A percentile compares a stretch with the other conserved stretches of the same genome.
These are phyloP conservation scores for Abrostola tripartita DNA, from an alignment of 2,888 invertebrate genomes.

Conservation along the genomic window DNA sequence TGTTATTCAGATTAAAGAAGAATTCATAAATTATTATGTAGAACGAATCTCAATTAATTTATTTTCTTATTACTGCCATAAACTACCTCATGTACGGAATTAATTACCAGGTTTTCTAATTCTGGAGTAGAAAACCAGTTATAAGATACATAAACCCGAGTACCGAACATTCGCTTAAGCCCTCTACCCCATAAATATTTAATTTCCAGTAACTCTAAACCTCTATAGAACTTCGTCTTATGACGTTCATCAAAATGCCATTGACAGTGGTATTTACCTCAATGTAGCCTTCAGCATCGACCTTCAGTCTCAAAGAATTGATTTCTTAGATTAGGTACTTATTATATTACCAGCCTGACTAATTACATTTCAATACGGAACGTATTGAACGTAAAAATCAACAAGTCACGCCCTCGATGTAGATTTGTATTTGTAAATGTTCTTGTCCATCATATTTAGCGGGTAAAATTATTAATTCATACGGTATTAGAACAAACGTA, in stretches of 20 bases:
- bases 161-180: background rate
- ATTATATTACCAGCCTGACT: slow-evolving; percentile 33
- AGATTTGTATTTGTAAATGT: background rate
- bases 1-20: no score
- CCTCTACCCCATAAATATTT: background rate
- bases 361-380: slow-evolving; percentile 34
- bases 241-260: background rate
- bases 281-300: slow-evolving; percentile 3
- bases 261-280: slow-evolving; percentile 13
- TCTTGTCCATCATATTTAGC: background rate
- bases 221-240: background rate
- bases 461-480: no score
- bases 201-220: background rate
- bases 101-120: no score
- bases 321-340: slow-evolving; percentile 43
- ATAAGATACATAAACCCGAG: background rate
- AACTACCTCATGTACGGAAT: no score
- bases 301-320: slow-evolving; percentile 38
- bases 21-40: no score
- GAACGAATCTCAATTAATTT: no score
- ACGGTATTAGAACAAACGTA: no score
- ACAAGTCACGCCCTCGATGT: slow-evolving; percentile 10
- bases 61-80: no score
- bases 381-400: slow-evolving; percentile 19
- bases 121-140: no score